Evolutionary conservation across 2,113 vertebrate species (phyloP), one percentile per base, ranked within the genome.

Genomic region (Sterrhoptilus dennistouni): DNA sequence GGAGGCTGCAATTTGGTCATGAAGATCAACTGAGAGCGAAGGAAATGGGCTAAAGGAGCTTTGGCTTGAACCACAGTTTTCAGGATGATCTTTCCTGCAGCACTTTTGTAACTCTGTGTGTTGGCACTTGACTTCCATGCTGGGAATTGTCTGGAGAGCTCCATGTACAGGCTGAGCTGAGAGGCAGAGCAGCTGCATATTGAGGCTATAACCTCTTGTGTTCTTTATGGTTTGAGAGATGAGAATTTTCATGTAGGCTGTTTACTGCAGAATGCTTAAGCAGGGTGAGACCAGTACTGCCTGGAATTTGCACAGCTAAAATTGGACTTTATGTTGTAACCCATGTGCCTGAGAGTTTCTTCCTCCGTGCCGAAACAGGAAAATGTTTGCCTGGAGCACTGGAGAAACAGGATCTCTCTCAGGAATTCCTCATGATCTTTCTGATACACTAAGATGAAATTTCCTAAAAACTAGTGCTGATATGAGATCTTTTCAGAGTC

Each of bases 231-330:
- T 3, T 18, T 27, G 31, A 88, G 57, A 87, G 49, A 70, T 87
- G 31, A 57, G 78, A 36, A 57, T 70, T 90, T 90, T 93, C 71
- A 27, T 40, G 36, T 21, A 24, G 2, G 3, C 15, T 68, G 1
- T 75, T 89, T 42, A 47, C 49, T 33, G 64, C 79, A 68, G 64
- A 89, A 91, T 89, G 50, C 52, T 75, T 86, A 78, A 95, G 29
- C 42, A 94, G 40, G 53, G 49, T 33, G 69, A 87, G 60, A 52
- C 27, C 40, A 52, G 23, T 14, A 17, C 52, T 60, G 61, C 33
- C 27, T 57, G 45, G 53, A 65, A 79, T 18, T 44, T 36, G 31
- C 40, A 49, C 49, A 85, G 60, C 14, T 38, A 64, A 84, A 94
- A 80, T 49, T 38, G 72, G 35, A n/a, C 21, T 78, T 75, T 24